phyloP scores from a whole-genome alignment of 2,797 vertebrate genomes.

The Ispidina picta region DNA sequence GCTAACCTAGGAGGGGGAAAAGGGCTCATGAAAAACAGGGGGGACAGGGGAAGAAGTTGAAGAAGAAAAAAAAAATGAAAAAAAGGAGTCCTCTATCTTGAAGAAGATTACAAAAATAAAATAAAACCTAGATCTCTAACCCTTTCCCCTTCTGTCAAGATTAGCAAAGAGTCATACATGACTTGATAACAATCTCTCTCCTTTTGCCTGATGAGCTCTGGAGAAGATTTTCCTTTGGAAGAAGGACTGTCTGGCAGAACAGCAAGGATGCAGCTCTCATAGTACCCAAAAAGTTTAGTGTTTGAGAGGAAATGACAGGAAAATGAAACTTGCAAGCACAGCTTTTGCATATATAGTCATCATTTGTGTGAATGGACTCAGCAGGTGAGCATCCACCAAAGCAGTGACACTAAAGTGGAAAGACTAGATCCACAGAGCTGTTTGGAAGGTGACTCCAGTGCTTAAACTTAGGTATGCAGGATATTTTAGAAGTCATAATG shows the following conservation, averaged over 20 bases:
- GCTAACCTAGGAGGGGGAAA: neutral
- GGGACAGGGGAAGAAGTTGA: neutral
- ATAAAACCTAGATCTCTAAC: neutral
- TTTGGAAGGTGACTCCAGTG: neutral
- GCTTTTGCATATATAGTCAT: neutral
- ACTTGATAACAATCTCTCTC: neutral
- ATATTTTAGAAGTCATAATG: neutral
- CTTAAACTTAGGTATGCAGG: neutral
- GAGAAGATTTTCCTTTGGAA: neutral
- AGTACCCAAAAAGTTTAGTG: neutral
- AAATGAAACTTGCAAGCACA: neutral
- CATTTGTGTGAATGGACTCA: neutral
- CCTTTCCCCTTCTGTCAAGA: neutral
- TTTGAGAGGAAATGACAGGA: neutral
- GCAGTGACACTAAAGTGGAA: neutral
- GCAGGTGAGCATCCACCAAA: neutral
- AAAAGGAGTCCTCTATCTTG: neutral
- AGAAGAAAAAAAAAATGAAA: neutral
- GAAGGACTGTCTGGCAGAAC: neutral
- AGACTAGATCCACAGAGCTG: neutral
- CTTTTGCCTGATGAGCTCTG: neutral
- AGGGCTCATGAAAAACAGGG: neutral
- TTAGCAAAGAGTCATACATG: neutral
- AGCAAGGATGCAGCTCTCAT: neutral
- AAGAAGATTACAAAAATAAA: neutral